These are phyloP conservation scores for Chrysolina americana DNA, from an alignment of 2,888 invertebrate species.

Conservation along the genomic window DNA sequence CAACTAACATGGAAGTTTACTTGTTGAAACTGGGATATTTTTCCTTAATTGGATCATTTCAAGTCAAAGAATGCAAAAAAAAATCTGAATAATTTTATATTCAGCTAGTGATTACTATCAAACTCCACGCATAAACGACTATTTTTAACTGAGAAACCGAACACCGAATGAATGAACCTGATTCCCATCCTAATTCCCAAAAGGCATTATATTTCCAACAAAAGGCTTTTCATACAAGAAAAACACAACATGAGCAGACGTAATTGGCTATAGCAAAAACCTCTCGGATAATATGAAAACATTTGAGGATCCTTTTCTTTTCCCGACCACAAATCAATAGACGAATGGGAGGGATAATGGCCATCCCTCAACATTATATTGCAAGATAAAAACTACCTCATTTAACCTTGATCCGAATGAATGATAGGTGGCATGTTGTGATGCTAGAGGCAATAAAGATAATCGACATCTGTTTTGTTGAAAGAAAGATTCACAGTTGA, in stretches of 20 bases:
- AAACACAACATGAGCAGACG: conserved; percentile 5
- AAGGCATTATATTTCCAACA: conserved; percentile 24
- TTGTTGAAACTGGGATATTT: too few relatives aligned
- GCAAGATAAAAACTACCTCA: conserved; percentile 8
- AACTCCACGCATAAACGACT: neutral
- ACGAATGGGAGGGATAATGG: neutral
- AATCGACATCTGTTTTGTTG: neutral
- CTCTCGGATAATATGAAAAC: conserved; percentile 17
- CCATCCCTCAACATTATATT: neutral
- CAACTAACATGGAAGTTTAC: too few relatives aligned
- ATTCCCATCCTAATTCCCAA: neutral
- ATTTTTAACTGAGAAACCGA: neutral
- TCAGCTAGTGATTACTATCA: neutral
- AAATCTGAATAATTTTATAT: too few relatives aligned
- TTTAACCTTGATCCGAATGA: neutral
- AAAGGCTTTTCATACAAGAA: conserved; percentile 10
- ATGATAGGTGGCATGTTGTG: neutral
- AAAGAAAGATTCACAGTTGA: neutral
- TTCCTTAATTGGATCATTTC: too few relatives aligned
- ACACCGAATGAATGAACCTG: neutral
- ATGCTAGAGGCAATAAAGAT: neutral
- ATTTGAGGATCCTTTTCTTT: conserved; percentile 3
- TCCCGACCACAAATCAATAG: conserved; percentile 16
- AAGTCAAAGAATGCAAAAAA: too few relatives aligned
- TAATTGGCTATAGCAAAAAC: conserved; percentile 16